These are phyloP conservation scores for Semnopithecus entellus DNA, from an alignment of 2,113 vertebrate species.

Conservation along the genomic window DNA sequence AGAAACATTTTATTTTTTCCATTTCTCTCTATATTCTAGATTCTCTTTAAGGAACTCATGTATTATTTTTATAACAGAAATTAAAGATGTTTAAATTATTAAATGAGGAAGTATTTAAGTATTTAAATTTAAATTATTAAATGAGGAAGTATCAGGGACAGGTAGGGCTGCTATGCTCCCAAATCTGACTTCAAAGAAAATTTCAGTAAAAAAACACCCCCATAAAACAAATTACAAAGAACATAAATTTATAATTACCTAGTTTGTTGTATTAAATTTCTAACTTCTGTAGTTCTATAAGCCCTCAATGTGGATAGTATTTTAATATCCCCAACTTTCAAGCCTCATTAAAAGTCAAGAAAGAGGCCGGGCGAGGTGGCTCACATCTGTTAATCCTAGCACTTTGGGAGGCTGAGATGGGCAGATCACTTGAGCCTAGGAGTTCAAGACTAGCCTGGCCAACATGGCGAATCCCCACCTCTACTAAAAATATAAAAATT, in stretches of 20 bases:
- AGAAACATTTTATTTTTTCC: not conserved
- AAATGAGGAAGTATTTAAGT: not conserved
- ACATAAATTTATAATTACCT: not conserved
- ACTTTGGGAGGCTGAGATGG: too few relatives aligned
- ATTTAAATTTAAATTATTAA: not conserved
- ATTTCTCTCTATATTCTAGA: not conserved
- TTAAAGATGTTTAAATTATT: not conserved
- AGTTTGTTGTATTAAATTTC: not conserved
- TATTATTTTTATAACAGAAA: not conserved
- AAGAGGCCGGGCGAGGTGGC: fast-evolving
- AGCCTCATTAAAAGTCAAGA: not conserved
- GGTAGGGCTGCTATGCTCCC: not conserved
- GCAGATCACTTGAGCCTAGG: too few relatives aligned
- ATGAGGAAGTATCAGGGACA: not conserved
- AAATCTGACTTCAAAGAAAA: not conserved
- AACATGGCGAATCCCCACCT: too few relatives aligned
- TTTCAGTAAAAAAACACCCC: not conserved
- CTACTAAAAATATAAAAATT: too few relatives aligned
- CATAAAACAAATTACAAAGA: not conserved
- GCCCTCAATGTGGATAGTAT: not conserved
- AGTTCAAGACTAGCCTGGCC: too few relatives aligned
- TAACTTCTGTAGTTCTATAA: not conserved
- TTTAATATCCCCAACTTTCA: not conserved
- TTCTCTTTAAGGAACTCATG: not conserved
- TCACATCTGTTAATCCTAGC: too few relatives aligned